Conservation (phyloP, 1,140 invertebrate genomes). For the Cydia splendana region DNA sequence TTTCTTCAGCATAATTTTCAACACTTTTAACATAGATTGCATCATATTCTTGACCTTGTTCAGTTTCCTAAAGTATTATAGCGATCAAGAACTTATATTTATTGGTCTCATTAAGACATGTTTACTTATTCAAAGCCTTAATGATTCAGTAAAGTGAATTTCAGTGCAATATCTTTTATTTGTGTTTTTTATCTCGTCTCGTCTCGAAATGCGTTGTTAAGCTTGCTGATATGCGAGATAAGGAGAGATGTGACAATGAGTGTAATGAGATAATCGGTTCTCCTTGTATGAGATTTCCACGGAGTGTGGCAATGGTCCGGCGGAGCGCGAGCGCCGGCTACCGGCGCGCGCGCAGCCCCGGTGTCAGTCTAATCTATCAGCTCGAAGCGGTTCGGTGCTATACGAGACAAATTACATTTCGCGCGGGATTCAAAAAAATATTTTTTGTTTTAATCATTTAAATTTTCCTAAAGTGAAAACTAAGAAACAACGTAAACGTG, state of each 20-base stretch:
- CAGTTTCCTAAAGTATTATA: neutral
- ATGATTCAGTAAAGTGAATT: neutral
- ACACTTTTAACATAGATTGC: no score
- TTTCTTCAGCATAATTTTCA: no score
- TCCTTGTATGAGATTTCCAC: slow-evolving; percentile 47
- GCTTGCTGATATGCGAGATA: slow-evolving; percentile 10
- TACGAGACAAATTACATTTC: slow-evolving; percentile 36
- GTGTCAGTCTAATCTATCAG: slow-evolving; percentile 53
- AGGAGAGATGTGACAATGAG: slow-evolving; percentile 37
- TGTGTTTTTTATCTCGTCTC: neutral
- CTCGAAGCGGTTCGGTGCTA: slow-evolving; percentile 54
- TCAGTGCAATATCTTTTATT: slow-evolving; percentile 19
- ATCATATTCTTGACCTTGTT: neutral
- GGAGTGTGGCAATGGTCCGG: slow-evolving; percentile 61
- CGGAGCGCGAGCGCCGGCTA: slow-evolving; percentile 41
- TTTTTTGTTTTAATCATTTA: neutral
- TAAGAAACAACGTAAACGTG: neutral
- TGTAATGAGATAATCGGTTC: slow-evolving; percentile 44
- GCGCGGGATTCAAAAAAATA: slow-evolving; percentile 1
- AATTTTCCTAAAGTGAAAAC: neutral
- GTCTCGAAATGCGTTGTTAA: neutral
- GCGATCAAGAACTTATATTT: neutral
- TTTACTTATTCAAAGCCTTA: neutral
- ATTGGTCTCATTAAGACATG: neutral
- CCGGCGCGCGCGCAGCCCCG: slow-evolving; percentile 53